Evolutionary conservation across 2,888 invertebrate species (phyloP), one percentile per base, ranked within the genome.

Genomic region (Caenorhabditis sp.): DNA sequence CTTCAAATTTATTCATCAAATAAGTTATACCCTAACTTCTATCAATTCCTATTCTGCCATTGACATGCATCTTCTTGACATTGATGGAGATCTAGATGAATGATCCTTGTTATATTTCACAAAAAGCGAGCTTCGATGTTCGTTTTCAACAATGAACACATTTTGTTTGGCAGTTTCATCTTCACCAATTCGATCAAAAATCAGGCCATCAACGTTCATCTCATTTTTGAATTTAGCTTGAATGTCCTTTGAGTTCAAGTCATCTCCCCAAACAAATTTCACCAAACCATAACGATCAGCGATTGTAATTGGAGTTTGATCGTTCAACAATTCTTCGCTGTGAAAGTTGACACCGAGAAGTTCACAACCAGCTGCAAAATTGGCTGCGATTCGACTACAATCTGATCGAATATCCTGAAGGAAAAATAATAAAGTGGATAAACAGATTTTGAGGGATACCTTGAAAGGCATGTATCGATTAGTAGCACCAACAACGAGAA

Each of bases 211-310:
- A 31, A 97, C 91, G 1, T 95, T 95, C 86, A 95, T 91, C 76
- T 78, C 78, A 17, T 92, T 91, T 88, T 95, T 95, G 88, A 95
- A 95, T 26, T 97, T 91, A 86, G 92, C 92, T 85, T 92, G 92
- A 63, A 96, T 94, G 0, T 93, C 66, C 59, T 77, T 74, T 23
- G 93, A 93, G 84, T 95, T 95, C 88, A 95, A 94, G 85, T 95
- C 95, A 84, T 96, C 95, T 21, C 97, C 97, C 97, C 97, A 97
- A 86, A 95, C 95, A 89, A 97, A 97, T 78, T 95, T 92, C 24
- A 81, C 78, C 21, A 81, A 65, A 12, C 69, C 71, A 64, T 78
- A 82, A 14, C 65, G 59, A 14, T 76, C 72, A 17, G 82, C 79
- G 17, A 76, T 70, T 27, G 66, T 53, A 17, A 82, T 73, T 21